Evolutionary conservation across 1,140 invertebrate genomes (phyloP), one percentile per base, ranked within the genome.

Genomic region (Brachionus koreanus): DNA sequence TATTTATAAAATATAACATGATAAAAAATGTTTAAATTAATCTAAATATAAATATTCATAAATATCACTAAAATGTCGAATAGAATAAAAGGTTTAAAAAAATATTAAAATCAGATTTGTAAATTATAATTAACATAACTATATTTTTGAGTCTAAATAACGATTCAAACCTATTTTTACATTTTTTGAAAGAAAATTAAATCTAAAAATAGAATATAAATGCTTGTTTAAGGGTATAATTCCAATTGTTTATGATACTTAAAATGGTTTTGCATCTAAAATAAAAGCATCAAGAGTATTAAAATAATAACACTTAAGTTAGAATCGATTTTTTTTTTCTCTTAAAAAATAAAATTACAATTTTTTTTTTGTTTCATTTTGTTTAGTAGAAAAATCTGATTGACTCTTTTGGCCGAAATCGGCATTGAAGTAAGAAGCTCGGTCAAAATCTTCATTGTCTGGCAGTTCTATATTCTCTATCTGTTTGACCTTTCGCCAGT

Each of bases 381-480:
- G 29, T 29, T 39, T 37, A 39, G 12, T 42, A 42, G 13, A 33
- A 69, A 69, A 69, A 69, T 69, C 37, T 5, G 65, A 69, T 19
- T 42, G 37, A 39, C 65, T 79, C 7, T 61, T 57, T 42, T 49
- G 39, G 1, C 2, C 49, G 0, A 42, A 35, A 61, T 65, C 16
- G n/a, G 57, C 39, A 29, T 74, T 74, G 43, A 74, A 74, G 43
- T 74, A 74, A 46, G 69, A 46, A 0, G 23, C 19, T 29, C 19
- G 12, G 29, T 74, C 69, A 23, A 42, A 19, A 25, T 12, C 37
- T 5, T 77, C 49, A 29, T 61, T 42, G 0, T 79, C 76, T 2
- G 76, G 39, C 19, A 79, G 49, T 13, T 79, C 76, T 19, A 79
- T 79, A 42, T 61, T 79, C 19, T 79, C 76, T 19, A 79, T 79